Conservation (phyloP, 2,113 vertebrate species). For the Polyodon spathula region DNA sequence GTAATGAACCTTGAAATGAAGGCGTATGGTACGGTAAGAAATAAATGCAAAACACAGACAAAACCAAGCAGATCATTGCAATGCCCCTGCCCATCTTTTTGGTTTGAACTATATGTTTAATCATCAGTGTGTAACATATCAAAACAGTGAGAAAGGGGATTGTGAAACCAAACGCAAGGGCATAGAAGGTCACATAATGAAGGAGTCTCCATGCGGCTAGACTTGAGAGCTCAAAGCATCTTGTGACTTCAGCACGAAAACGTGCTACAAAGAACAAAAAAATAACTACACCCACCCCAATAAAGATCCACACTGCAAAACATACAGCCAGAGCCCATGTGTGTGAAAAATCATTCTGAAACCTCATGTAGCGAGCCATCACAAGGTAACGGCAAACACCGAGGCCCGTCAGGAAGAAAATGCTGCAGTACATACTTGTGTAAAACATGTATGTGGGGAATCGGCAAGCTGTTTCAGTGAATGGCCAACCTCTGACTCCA, state of each 20-base stretch:
- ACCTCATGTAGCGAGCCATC: background rate
- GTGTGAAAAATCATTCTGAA: constrained; percentile 17
- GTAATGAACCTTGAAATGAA: constrained; percentile 21
- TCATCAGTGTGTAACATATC: constrained; percentile 27
- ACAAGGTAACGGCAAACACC: constrained; percentile 29
- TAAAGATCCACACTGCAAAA: constrained; percentile 19
- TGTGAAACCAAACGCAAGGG: constrained; percentile 26
- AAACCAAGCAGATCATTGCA: constrained; percentile 24
- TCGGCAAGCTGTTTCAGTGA: constrained; percentile 13
- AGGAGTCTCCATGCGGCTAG: constrained; percentile 18
- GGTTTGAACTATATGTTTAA: constrained; percentile 24
- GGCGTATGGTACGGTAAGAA: constrained; percentile 34
- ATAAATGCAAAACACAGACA: constrained; percentile 27
- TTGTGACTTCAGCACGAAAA: background rate
- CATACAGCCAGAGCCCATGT: constrained; percentile 13
- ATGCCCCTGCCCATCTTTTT: constrained; percentile 22
- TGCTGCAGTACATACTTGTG: constrained; percentile 34
- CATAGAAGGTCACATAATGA: constrained; percentile 25
- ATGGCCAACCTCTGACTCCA: background rate
- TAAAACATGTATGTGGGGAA: constrained; percentile 27
- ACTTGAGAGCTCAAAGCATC: constrained; percentile 24
- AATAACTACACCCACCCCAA: background rate
- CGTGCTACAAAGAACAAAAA: background rate
- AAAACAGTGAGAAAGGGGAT: constrained; percentile 22
- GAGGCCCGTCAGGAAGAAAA: constrained; percentile 27